These are phyloP conservation scores for Neodon shergylaensis DNA, from an alignment of 2,113 vertebrate genomes.

Conservation along the genomic window DNA sequence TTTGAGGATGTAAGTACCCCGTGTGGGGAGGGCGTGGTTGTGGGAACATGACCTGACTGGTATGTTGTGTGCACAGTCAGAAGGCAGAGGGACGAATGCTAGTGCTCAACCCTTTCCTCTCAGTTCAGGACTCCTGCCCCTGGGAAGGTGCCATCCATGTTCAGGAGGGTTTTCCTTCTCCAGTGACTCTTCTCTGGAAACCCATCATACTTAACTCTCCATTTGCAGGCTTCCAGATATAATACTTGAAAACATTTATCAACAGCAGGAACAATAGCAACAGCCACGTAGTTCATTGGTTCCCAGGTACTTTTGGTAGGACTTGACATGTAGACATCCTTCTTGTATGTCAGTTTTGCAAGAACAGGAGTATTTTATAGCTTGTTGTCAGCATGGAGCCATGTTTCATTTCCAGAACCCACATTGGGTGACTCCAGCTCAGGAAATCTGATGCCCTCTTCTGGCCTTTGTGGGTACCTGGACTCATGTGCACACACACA, in stretches of 20 bases:
- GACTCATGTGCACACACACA: too few species aligned
- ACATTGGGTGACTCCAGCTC: too few species aligned
- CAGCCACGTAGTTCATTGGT: background rate
- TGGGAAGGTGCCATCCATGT: background rate
- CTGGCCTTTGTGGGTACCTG: background rate
- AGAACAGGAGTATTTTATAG: background rate
- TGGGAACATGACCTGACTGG: background rate
- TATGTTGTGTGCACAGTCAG: background rate
- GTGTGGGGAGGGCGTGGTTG: too few species aligned
- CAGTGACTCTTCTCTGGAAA: background rate
- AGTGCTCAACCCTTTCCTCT: background rate
- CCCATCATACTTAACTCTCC: background rate
- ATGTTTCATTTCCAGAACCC: background rate
- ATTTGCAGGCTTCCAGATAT: constrained; percentile 1
- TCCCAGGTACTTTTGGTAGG: background rate
- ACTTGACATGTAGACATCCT: constrained; percentile 27
- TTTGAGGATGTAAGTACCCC: background rate
- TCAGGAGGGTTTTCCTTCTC: background rate
- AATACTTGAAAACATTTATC: background rate
- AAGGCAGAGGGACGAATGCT: background rate
- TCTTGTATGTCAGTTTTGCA: background rate
- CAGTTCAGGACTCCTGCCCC: too few species aligned
- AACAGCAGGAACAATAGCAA: background rate
- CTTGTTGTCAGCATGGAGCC: background rate
- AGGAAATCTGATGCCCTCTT: background rate